Evolutionary conservation across 2,888 invertebrate species (phyloP).

Genomic region (Drosophila borborema): DNA sequence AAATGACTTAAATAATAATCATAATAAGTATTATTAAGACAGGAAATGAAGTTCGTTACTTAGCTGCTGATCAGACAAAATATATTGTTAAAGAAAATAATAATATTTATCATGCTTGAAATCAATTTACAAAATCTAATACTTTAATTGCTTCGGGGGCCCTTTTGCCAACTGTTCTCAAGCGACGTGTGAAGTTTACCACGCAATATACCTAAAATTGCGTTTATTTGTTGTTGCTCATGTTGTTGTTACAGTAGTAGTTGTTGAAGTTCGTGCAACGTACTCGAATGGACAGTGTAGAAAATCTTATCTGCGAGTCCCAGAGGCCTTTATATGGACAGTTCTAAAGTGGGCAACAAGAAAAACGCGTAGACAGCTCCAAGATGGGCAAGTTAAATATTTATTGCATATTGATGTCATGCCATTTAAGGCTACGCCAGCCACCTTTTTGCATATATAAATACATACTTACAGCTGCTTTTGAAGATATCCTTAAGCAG

Average conservation of each 20-base stretch:
- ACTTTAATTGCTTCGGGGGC: constrained; percentile 11
- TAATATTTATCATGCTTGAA: constrained; percentile 1
- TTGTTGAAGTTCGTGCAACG: constrained; percentile 15
- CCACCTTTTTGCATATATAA: constrained; percentile 66
- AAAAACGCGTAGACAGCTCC: constrained; percentile 68
- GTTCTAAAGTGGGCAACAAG: constrained; percentile 58
- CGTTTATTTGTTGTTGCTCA: constrained; percentile 11
- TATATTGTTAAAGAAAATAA: neutral
- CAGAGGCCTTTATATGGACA: constrained; percentile 68
- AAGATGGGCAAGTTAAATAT: constrained; percentile 75
- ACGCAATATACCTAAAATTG: constrained; percentile 22
- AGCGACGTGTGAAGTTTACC: constrained; percentile 30
- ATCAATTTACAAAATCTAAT: constrained; percentile 8
- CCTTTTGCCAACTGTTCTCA: neutral
- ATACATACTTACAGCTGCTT: constrained; percentile 39
- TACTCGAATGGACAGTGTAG: constrained; percentile 29
- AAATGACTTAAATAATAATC: neutral
- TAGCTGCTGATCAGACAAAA: neutral
- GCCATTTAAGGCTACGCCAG: constrained; percentile 65
- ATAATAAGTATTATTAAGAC: neutral
- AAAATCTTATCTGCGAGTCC: constrained; percentile 63
- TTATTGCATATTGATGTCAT: constrained; percentile 77
- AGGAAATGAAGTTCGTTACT: neutral
- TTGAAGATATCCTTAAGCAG: constrained; percentile 21
- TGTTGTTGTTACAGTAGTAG: neutral